phyloP scores from a whole-genome alignment of 2,113 vertebrate species.

The Psammodynastes pulverulentus region DNA sequence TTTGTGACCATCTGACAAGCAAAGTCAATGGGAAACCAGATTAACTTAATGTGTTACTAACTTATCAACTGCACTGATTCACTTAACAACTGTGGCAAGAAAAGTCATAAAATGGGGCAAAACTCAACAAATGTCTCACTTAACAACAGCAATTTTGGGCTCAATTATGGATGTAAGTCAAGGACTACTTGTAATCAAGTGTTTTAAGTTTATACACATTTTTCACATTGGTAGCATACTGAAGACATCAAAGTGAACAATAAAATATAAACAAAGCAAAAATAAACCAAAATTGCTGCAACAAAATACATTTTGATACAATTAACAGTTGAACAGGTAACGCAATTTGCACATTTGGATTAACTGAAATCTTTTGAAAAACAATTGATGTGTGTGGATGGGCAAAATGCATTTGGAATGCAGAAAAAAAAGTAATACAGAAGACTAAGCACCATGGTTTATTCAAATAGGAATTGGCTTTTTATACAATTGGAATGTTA shows the following conservation, averaged over 20 bases:
- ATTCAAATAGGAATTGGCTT: background rate
- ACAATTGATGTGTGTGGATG: background rate
- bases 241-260: background rate
- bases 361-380: background rate
- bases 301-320: background rate
- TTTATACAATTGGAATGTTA: background rate
- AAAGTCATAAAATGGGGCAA: background rate
- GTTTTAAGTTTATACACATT: conserved; percentile 27
- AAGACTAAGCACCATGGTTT: background rate
- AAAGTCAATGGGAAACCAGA: background rate
- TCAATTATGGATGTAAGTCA: background rate
- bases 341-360: background rate
- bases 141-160: background rate
- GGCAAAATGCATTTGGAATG: too few species aligned
- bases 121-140: background rate
- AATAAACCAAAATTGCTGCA: background rate
- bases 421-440: background rate
- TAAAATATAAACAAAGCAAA: background rate
- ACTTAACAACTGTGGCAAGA: background rate
- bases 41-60: background rate
- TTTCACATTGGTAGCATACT: background rate
- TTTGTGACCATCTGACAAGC: background rate
- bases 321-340: too few species aligned
- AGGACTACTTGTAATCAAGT: background rate
- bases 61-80: background rate